A percentile compares a stretch with the other conserved stretches of the same genome.
Evolutionary conservation across 2,113 vertebrate species (phyloP).

Genomic region (Argyrosomus japonicus): DNA sequence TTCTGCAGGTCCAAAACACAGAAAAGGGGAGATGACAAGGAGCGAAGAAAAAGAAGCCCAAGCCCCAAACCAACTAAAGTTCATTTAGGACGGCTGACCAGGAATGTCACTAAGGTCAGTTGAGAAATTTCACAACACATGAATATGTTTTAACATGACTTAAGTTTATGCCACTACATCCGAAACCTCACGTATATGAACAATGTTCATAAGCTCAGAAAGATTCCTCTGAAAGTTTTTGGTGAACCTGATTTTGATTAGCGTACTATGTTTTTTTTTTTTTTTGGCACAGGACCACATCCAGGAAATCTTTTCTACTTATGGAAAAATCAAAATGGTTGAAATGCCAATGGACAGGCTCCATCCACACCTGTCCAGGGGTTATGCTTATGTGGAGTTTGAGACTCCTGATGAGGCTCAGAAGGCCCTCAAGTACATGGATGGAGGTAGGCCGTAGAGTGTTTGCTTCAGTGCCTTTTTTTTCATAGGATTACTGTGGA

Average conservation of each 20-base stretch:
- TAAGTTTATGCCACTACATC: not conserved
- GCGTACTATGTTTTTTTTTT: not conserved
- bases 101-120: conserved; percentile 95
- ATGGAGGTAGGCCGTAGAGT: conserved; percentile 87
- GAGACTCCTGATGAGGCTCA: conserved; percentile 95
- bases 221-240: not conserved
- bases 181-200: not conserved
- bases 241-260: not conserved
- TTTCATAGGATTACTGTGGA: not conserved
- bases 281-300: conserved; percentile 90
- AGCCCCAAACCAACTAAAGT: conserved; percentile 96
- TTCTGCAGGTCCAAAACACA: conserved; percentile 92
- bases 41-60: conserved; percentile 92
- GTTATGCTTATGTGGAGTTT: conserved; percentile 96
- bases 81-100: conserved; percentile 94
- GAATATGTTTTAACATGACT: not conserved
- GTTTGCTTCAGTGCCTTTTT: not conserved
- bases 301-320: conserved; percentile 97
- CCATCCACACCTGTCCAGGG: conserved; percentile 92
- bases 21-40: conserved; percentile 96
- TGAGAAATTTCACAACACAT: not conserved
- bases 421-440: conserved; percentile 98
- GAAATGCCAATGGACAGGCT: conserved; percentile 94
- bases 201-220: not conserved
- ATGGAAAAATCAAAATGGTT: conserved; percentile 97